Evolutionary conservation across 2,113 vertebrate genomes (phyloP).

Genomic region (Lasiurus borealis): DNA sequence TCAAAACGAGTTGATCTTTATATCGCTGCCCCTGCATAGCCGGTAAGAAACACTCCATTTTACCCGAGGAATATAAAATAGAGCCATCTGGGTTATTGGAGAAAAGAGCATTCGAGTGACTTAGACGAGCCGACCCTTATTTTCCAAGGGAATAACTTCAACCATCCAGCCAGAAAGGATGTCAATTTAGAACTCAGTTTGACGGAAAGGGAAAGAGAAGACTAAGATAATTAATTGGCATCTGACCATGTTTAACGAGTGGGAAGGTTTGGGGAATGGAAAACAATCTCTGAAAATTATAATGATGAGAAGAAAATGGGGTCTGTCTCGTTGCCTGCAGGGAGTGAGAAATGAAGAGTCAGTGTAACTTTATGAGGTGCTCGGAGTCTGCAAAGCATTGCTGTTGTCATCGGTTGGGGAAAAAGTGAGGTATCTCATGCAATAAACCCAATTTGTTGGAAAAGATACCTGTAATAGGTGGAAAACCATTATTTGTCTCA

Average conservation of each 20-base stretch:
- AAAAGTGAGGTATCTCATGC: conserved; percentile 12
- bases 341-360: conserved; percentile 71
- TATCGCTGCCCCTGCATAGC: conserved; percentile 66
- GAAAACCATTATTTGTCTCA: conserved; percentile 19
- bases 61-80: conserved; percentile 70
- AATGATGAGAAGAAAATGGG: conserved; percentile 77
- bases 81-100: conserved; percentile 77
- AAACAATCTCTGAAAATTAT: conserved; percentile 79
- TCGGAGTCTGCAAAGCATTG: conserved; percentile 67
- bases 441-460: conserved; percentile 5
- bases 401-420: conserved; percentile 52
- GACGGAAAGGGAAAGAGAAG: conserved; percentile 70
- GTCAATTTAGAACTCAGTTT: conserved; percentile 80
- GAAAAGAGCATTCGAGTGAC: conserved; percentile 73
- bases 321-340: conserved; percentile 72
- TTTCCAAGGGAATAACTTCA: conserved; percentile 75
- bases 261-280: conserved; percentile 64
- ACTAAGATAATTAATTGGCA: conserved; percentile 83
- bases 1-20: conserved; percentile 70
- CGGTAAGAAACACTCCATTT: conserved; percentile 65
- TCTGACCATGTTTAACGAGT: conserved; percentile 79
- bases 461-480: conserved; percentile 31
- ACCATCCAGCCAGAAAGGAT: conserved; percentile 74
- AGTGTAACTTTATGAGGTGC: conserved; percentile 70
- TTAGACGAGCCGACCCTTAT: conserved; percentile 72